Evolutionary conservation across 92 coral and sea anemone species (phyloP).

Genomic region (Montipora capitata): DNA sequence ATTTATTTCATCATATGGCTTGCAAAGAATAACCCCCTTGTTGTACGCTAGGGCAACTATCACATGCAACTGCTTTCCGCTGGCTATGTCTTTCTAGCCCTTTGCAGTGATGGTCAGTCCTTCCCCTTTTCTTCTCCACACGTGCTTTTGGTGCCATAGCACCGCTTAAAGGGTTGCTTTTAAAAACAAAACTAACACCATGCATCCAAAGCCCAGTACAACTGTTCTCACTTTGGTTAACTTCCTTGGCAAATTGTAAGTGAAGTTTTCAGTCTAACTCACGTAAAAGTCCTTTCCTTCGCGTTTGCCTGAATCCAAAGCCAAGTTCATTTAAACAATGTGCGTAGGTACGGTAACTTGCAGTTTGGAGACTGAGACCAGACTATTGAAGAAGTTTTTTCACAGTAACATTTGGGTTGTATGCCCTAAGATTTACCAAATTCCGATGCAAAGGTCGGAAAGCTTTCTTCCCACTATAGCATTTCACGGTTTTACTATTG

Average conservation of each 20-base stretch:
- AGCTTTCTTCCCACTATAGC: no score
- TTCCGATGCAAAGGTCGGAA: no score
- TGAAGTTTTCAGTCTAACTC: slow-evolving; percentile 24
- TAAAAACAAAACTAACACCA: slow-evolving; percentile 52
- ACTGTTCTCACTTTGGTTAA: neutral
- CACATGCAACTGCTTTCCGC: slow-evolving; percentile 55
- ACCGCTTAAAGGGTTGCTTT: slow-evolving; percentile 34
- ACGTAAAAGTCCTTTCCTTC: slow-evolving; percentile 49
- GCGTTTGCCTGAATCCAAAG: slow-evolving; percentile 35
- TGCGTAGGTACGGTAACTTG: slow-evolving; percentile 42
- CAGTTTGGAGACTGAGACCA: neutral
- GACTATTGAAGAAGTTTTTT: no score
- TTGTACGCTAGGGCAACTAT: slow-evolving; percentile 67
- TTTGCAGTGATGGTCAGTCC: no score
- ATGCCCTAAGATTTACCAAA: no score
- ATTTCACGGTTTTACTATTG: no score
- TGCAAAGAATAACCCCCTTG: slow-evolving; percentile 49
- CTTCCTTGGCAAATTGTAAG: slow-evolving; percentile 11
- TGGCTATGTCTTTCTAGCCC: slow-evolving; percentile 59
- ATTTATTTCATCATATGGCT: slow-evolving; percentile 57
- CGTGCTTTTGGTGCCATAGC: neutral
- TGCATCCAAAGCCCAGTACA: slow-evolving; percentile 35
- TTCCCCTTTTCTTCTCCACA: slow-evolving; percentile 54
- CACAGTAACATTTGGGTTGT: no score
- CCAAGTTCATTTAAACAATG: slow-evolving; percentile 22